Conservation (phyloP, 2,797 vertebrate genomes). For the Scolopax bukidnonensis region DNA sequence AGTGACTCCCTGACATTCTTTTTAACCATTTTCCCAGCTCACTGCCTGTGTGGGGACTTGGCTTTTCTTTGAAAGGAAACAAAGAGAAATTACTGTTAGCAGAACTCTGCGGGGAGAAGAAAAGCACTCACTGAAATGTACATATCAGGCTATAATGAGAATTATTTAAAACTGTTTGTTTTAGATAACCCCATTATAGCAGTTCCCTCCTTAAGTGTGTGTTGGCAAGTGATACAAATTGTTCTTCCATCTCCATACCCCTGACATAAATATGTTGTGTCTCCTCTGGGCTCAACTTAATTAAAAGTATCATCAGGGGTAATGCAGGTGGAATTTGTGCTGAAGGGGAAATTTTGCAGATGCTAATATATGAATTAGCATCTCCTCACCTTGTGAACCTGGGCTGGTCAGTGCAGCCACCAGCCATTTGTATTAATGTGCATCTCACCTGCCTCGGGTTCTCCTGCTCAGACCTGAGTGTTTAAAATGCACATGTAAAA, state of each 20-base stretch:
- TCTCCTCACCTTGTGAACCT: conserved; percentile 15
- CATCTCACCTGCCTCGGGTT: background rate
- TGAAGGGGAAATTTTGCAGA: background rate
- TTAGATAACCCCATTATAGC: background rate
- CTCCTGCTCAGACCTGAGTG: background rate
- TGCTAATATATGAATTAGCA: conserved; percentile 10
- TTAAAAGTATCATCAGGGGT: conserved; percentile 40
- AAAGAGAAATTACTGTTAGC: background rate
- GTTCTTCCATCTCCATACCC: conserved; percentile 5
- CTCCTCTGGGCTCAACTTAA: conserved; percentile 42
- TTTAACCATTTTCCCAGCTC: background rate
- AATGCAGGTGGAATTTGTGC: conserved; percentile 42
- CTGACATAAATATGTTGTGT: conserved; percentile 32
- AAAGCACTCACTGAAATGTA: background rate
- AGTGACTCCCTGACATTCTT: background rate
- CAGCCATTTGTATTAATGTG: background rate
- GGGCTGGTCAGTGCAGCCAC: background rate
- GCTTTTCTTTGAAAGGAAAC: background rate
- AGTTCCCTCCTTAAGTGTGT: background rate
- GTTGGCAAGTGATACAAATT: conserved; percentile 31
- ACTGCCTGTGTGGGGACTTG: background rate
- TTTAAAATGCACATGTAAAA: background rate
- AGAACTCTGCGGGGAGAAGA: background rate
- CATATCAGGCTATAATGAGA: background rate
- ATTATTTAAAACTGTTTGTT: conserved; percentile 37